Conservation (phyloP, 2,113 vertebrate genomes). For the Bujurquina vittata region DNA sequence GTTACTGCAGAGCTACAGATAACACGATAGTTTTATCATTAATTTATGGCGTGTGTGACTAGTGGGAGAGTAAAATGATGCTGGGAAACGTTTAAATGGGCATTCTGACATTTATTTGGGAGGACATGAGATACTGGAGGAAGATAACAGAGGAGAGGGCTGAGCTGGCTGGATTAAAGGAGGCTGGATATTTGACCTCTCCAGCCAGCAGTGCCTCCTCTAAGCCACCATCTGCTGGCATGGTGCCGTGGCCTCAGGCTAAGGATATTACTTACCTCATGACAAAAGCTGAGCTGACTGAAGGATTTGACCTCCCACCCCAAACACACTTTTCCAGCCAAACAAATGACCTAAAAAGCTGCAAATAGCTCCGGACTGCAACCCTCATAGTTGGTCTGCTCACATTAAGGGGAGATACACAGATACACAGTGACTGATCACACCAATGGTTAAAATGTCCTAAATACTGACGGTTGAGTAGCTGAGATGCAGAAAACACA, state of each 20-base stretch:
- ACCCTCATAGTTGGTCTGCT: background rate
- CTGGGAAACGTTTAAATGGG: background rate
- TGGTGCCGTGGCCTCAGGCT: background rate
- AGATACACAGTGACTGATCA: rapidly evolving
- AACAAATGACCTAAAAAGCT: background rate
- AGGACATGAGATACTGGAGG: background rate
- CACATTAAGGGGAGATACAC: too few relatives aligned
- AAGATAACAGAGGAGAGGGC: background rate
- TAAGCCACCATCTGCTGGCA: background rate
- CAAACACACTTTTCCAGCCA: background rate
- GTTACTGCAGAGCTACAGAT: too few relatives aligned
- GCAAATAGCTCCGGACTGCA: background rate
- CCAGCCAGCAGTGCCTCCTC: background rate
- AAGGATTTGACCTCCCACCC: background rate
- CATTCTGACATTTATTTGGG: background rate
- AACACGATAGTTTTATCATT: too few relatives aligned
- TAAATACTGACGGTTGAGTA: background rate
- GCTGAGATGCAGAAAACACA: background rate
- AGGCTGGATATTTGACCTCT: background rate
- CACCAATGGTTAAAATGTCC: background rate
- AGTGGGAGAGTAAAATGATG: background rate
- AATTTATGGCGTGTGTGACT: background rate
- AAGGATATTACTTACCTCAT: background rate
- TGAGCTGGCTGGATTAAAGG: background rate
- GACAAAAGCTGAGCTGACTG: background rate